These are phyloP conservation scores for Ranitomeya imitator DNA, from an alignment of 2,113 vertebrate genomes.

Conservation along the genomic window DNA sequence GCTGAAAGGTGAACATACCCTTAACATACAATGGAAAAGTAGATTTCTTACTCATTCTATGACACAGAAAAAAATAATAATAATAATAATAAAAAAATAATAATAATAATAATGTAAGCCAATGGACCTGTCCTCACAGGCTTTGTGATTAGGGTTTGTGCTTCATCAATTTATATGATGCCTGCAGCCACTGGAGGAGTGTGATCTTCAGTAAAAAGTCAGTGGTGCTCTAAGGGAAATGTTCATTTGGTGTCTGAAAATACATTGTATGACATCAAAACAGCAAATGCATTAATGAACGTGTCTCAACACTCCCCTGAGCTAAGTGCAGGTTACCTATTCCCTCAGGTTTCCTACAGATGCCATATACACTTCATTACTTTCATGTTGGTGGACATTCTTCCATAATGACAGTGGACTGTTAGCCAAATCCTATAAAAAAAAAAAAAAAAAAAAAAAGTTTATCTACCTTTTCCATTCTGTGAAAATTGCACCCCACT, in stretches of 20 bases:
- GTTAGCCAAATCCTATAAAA: not conserved
- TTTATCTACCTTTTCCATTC: too few relatives aligned
- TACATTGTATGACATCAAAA: slow-evolving; percentile 21
- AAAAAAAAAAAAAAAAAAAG: too few relatives aligned
- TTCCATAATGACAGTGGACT: not conserved
- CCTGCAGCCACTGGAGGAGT: slow-evolving; percentile 7
- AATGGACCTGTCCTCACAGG: slow-evolving; percentile 21
- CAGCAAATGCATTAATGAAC: slow-evolving; percentile 20
- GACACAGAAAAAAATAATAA: not conserved
- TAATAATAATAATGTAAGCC: not conserved
- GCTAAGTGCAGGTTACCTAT: not conserved
- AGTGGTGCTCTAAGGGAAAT: slow-evolving; percentile 6
- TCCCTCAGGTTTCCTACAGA: not conserved
- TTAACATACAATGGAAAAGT: not conserved
- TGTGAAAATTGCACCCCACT: too few relatives aligned
- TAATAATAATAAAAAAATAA: not conserved
- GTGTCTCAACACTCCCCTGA: slow-evolving; percentile 7
- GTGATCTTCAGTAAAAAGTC: not conserved
- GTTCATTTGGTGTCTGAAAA: slow-evolving; percentile 11
- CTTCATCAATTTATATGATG: slow-evolving; percentile 23
- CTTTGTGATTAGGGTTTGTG: slow-evolving; percentile 22
- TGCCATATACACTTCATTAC: not conserved
- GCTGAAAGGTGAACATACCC: not conserved
- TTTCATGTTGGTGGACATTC: not conserved
- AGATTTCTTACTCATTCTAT: not conserved